Conservation (phyloP, 2,888 invertebrate species). For the Creontiades dilutus region DNA sequence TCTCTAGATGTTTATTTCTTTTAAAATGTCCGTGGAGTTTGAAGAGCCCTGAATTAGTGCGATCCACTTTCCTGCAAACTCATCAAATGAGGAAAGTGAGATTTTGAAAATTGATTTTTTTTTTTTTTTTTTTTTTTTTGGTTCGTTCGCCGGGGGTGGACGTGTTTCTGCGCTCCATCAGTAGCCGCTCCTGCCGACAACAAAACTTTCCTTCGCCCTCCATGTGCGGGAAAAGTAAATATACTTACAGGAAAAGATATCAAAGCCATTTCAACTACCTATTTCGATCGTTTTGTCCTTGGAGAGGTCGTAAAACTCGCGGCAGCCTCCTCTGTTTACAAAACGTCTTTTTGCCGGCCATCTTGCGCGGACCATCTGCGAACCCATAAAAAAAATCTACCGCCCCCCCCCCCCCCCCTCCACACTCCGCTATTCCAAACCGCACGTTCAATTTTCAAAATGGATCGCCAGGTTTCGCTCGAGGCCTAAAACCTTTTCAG, state of each 20-base stretch:
- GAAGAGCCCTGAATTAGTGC: no score
- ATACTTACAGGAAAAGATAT: not conserved
- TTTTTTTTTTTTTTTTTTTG: no score
- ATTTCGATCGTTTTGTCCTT: slow-evolving; percentile 33
- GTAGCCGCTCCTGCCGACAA: no score
- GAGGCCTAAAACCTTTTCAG: not conserved
- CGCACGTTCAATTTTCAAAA: not conserved
- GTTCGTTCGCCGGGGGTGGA: no score
- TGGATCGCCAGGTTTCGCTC: not conserved
- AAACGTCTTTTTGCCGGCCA: slow-evolving; percentile 11
- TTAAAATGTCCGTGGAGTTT: no score
- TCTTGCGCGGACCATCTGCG: slow-evolving; percentile 36
- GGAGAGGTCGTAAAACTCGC: not conserved
- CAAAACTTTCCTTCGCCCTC: no score
- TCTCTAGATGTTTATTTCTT: no score
- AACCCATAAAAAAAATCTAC: slow-evolving; percentile 18
- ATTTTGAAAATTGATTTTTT: no score
- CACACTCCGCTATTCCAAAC: not conserved
- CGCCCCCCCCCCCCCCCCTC: not conserved
- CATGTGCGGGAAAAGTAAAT: no score
- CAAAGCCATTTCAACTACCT: not conserved
- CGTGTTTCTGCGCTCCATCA: no score
- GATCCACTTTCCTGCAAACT: no score
- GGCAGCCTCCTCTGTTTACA: slow-evolving; percentile 17
- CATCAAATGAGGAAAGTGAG: no score